Percentiles rank a stretch among this genome's conserved stretches.
phyloP scores from a whole-genome alignment of 2,888 invertebrate genomes.

The Eilema griseolum region DNA sequence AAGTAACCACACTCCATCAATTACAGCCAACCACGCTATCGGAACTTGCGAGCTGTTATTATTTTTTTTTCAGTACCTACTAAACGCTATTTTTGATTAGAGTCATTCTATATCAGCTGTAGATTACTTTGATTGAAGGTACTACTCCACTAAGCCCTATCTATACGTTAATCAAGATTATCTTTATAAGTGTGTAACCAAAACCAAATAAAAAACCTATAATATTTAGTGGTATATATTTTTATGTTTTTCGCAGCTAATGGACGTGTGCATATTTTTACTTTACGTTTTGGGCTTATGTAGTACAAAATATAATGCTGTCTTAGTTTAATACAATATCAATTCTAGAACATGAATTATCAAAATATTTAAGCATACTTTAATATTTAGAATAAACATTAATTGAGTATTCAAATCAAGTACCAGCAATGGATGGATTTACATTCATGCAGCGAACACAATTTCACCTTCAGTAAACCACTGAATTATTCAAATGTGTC shows the following conservation, averaged over 20 bases:
- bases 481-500: conserved; percentile 9
- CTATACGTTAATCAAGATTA: conserved; percentile 1
- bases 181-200: background rate
- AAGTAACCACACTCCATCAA: background rate
- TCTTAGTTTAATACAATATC: background rate
- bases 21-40: background rate
- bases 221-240: too few species aligned
- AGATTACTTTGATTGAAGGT: background rate
- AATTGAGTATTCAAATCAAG: conserved; percentile 2
- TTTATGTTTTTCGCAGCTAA: too few species aligned
- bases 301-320: background rate
- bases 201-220: background rate
- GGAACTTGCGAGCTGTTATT: background rate
- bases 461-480: conserved; percentile 22
- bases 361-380: background rate
- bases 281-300: background rate
- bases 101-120: background rate
- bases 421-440: conserved; percentile 12
- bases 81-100: background rate
- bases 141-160: background rate
- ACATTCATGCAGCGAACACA: conserved; percentile 24
- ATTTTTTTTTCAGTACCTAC: too few species aligned
- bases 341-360: background rate
- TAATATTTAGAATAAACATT: background rate
- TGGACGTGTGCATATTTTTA: too few species aligned